These are phyloP conservation scores for Drosophila sulfurigaster DNA, from an alignment of 1,140 invertebrate genomes.

Conservation along the genomic window DNA sequence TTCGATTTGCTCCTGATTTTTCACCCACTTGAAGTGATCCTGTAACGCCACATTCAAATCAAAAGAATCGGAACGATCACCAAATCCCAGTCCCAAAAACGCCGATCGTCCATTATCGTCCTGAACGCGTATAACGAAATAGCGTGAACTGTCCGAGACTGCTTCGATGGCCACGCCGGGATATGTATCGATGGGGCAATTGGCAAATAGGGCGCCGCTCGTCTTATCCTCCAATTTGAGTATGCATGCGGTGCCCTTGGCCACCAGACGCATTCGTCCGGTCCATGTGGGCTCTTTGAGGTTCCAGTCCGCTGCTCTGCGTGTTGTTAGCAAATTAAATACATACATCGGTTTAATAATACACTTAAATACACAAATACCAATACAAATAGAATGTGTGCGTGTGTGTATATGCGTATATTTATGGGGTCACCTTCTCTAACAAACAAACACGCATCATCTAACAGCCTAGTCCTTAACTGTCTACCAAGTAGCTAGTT, in stretches of 20 bases:
- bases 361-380: background rate
- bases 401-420: constrained; percentile 8
- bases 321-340: constrained; percentile 24
- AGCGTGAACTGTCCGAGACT: constrained; percentile 98
- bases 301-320: constrained; percentile 99
- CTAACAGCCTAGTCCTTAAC: background rate
- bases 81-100: constrained; percentile 99
- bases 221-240: constrained; percentile 99
- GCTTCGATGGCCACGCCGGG: constrained; percentile 97
- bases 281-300: constrained; percentile 98
- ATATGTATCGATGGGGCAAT: constrained; percentile 98
- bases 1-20: constrained; percentile 95
- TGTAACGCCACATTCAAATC: constrained; percentile 99
- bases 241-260: constrained; percentile 93
- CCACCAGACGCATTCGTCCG: constrained; percentile 95
- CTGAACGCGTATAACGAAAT: constrained; percentile 98
- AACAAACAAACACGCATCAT: too few species aligned
- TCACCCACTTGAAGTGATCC: constrained; percentile 99
- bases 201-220: constrained; percentile 97
- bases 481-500: too few species aligned
- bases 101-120: constrained; percentile 98
- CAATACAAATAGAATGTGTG: background rate
- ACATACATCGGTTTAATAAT: constrained; percentile 18
- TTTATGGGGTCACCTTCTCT: background rate
- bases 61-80: constrained; percentile 99